A percentile compares a stretch with the other conserved stretches of the same genome.
Evolutionary conservation across 1,140 invertebrate genomes (phyloP).

Genomic region (Chelonus insularis): DNA sequence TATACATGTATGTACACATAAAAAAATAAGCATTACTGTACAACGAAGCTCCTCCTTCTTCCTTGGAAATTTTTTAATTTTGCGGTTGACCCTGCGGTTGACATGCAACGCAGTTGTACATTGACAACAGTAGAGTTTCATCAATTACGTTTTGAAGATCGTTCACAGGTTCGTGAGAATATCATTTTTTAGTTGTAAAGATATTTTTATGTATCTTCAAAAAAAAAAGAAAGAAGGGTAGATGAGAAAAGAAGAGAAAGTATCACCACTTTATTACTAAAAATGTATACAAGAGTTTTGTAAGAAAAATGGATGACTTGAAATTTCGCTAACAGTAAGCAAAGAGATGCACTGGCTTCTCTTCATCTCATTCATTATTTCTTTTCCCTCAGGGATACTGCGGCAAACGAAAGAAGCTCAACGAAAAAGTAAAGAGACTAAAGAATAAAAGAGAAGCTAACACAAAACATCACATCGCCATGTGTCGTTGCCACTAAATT

Average conservation of each 20-base stretch:
- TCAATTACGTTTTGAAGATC: background rate
- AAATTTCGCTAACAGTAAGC: background rate
- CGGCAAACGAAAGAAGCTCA: slow-evolving; percentile 15
- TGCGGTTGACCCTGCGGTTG: slow-evolving; percentile 31
- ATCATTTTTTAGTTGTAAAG: background rate
- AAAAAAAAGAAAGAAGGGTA: background rate
- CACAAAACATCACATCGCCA: slow-evolving; percentile 25
- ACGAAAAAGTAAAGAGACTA: background rate
- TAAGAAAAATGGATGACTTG: background rate
- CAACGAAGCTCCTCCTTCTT: slow-evolving; percentile 3
- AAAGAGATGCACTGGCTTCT: background rate
- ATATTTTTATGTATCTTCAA: background rate
- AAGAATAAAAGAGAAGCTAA: slow-evolving; percentile 11
- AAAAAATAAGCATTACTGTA: background rate
- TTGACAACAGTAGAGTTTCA: background rate
- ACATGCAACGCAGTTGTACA: slow-evolving; percentile 15
- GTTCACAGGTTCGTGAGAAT: slow-evolving; percentile 15
- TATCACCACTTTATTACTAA: slow-evolving; percentile 3
- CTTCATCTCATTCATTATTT: slow-evolving; percentile 10
- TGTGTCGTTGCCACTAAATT: slow-evolving; percentile 26
- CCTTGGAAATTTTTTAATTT: slow-evolving; percentile 40
- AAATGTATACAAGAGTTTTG: too few species aligned
- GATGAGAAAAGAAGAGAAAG: background rate
- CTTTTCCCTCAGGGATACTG: background rate
- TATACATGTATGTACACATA: background rate